phyloP scores from a whole-genome alignment of 2,113 vertebrate genomes.

The Panthera tigris region DNA sequence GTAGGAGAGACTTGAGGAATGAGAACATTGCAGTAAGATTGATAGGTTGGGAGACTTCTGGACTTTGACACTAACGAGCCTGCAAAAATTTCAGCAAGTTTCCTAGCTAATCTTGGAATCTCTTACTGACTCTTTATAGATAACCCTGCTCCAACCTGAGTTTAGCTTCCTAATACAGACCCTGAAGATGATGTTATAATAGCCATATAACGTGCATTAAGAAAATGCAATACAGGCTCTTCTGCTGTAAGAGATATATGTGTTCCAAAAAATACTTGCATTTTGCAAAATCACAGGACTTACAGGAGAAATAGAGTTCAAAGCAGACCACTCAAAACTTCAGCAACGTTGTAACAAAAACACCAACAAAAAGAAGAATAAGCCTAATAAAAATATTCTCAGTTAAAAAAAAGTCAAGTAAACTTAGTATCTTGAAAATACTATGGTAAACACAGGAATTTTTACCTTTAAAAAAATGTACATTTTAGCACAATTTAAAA shows the following conservation, averaged over 20 bases:
- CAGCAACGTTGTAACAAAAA: conserved; percentile 46
- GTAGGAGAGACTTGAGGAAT: not conserved
- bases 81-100: conserved; percentile 25
- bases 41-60: not conserved
- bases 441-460: not conserved
- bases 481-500: not conserved
- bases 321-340: not conserved
- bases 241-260: not conserved
- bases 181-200: not conserved
- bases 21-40: not conserved
- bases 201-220: not conserved
- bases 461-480: not conserved
- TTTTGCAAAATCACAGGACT: not conserved
- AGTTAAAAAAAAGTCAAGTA: not conserved
- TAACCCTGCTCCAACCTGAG: not conserved
- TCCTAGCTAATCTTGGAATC: not conserved
- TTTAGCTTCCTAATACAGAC: not conserved
- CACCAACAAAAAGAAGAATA: conserved; percentile 34
- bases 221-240: not conserved
- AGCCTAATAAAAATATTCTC: conserved; percentile 29
- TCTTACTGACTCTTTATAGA: not conserved
- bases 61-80: not conserved
- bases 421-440: conserved; percentile 18
- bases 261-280: not conserved
- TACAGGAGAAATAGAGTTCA: not conserved